Evolutionary conservation across 2,113 vertebrate genomes (phyloP).

Genomic region (Thinocorus orbignyianus): DNA sequence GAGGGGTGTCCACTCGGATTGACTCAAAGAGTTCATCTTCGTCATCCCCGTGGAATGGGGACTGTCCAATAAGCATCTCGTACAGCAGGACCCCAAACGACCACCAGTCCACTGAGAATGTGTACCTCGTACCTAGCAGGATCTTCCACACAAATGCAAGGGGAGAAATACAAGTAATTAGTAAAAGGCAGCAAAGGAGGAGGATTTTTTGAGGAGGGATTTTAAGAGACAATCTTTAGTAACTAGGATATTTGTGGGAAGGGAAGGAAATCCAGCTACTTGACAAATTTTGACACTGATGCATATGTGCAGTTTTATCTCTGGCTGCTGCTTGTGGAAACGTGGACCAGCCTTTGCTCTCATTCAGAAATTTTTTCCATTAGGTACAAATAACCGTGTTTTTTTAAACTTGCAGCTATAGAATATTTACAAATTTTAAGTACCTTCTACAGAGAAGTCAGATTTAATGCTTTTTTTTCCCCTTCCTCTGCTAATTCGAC

Average conservation of each 20-base stretch:
- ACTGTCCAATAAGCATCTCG: conserved; percentile 97
- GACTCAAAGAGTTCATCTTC: conserved; percentile 98
- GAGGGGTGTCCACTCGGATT: conserved; percentile 92
- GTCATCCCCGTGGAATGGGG: conserved; percentile 96
- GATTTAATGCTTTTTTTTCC: not conserved
- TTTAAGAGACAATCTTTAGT: not conserved
- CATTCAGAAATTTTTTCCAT: not conserved
- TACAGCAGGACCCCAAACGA: conserved; percentile 96
- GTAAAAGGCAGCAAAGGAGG: no score
- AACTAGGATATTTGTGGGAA: not conserved
- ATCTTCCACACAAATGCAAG: conserved; percentile 74
- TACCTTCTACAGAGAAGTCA: not conserved
- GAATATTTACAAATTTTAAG: not conserved
- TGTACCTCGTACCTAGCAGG: conserved; percentile 90
- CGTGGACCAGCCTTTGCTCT: not conserved
- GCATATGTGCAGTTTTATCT: not conserved
- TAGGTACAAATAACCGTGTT: not conserved
- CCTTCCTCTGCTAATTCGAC: not conserved
- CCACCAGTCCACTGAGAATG: conserved; percentile 99
- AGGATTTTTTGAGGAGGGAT: no score
- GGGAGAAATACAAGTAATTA: not conserved
- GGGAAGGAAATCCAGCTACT: not conserved
- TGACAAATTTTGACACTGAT: not conserved
- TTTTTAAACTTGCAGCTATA: not conserved
- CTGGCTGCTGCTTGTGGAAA: not conserved